Percentiles rank a stretch among this genome's conserved stretches.
Evolutionary conservation across 2,797 vertebrate species (phyloP).

Genomic region (Hydrolagus colliei): DNA sequence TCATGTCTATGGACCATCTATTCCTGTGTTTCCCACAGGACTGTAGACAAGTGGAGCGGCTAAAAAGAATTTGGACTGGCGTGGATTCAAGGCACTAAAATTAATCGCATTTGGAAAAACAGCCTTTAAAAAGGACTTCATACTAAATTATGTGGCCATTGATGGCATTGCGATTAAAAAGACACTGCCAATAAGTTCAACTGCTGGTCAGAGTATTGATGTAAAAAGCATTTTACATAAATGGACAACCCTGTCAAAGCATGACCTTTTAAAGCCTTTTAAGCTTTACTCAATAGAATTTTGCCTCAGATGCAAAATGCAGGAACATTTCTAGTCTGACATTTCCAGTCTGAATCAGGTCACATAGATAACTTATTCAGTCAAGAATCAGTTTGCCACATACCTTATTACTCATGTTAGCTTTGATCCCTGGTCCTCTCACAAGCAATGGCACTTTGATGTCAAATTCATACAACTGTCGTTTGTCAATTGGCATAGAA

Average conservation of each 20-base stretch:
- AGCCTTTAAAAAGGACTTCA: background rate
- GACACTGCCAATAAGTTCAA: background rate
- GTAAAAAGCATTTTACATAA: background rate
- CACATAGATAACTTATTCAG: background rate
- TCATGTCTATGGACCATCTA: too few species aligned
- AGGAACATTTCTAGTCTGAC: background rate
- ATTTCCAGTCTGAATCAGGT: too few species aligned
- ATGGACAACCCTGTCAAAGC: background rate
- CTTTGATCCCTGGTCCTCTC: slow-evolving; percentile 84
- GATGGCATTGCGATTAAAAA: background rate
- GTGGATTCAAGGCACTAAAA: background rate
- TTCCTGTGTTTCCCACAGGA: too few species aligned
- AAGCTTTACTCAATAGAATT: background rate
- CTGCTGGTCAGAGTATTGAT: background rate
- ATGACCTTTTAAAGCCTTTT: background rate
- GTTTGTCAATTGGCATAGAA: slow-evolving; percentile 89
- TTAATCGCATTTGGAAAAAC: background rate
- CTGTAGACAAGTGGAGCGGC: too few species aligned
- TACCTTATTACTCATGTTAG: slow-evolving; percentile 86
- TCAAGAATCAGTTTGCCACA: slow-evolving; percentile 25
- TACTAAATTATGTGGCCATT: background rate
- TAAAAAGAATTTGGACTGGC: background rate
- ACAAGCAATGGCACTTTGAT: slow-evolving; percentile 90
- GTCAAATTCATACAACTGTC: slow-evolving; percentile 95
- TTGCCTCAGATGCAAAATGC: background rate